Evolutionary conservation across 1,140 invertebrate species (phyloP), one percentile per base, ranked within the genome.

Genomic region (Trinorchestia longiramus): DNA sequence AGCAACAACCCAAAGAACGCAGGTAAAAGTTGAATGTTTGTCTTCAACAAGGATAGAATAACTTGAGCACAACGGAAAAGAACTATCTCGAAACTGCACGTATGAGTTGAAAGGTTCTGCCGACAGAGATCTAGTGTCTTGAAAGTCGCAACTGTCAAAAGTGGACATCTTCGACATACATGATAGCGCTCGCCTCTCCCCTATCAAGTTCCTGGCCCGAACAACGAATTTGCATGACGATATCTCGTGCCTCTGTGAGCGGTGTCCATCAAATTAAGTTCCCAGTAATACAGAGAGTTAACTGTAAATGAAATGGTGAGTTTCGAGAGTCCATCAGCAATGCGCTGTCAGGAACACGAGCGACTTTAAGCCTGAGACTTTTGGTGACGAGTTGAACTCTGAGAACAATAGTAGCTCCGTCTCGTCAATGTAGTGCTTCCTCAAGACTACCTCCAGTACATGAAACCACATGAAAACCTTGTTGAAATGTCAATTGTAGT

Each of bases 141-240:
- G 8, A 19, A 19, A 28, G 11, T 28, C 62, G 11, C 28, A 1
- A 28, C 62, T 77, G 62, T 77, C 62, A 77, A 77, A 77, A 36
- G 62, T 77, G 62, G 62, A 77, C 62, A 53, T 19, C 6, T 53
- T 53, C 47, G 19, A 53, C 47, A 19, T 53, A 53, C 47, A 53
- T 53, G 47, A 8, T 53, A 53, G 47, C 6, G 47, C 47, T 53
- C 47, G 47, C 6, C 47, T 6, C 62, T 36, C 36, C 11, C 36
- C 62, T 77, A 77, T 4, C 88, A 90, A 90, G 88, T 90, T 42
- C n/a, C 88, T 42, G 88, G 88, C 41, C 88, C 88, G 87, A 43
- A 90, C 88, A 90, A 90, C 88, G 43, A 42, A 90, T 90, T 90
- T 90, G 88, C 88, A 90, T 90, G n/a, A 90, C 88, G 43, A 90